Conservation (phyloP, 2,888 invertebrate species). For the Hymenopus coronatus region DNA sequence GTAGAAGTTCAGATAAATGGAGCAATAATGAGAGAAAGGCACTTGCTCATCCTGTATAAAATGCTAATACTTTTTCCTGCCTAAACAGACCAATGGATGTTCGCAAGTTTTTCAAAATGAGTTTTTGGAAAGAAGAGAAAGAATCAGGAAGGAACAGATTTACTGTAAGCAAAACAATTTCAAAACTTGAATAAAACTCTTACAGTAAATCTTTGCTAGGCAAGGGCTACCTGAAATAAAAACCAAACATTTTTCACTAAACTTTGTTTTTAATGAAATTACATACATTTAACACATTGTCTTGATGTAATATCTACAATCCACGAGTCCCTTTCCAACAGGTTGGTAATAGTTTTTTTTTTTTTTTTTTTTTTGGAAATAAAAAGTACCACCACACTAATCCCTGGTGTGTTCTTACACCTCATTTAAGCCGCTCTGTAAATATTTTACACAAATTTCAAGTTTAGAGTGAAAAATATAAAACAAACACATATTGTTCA, state of each 20-base stretch:
- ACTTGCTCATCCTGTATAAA: no score
- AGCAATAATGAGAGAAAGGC: no score
- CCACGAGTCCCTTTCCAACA: not conserved
- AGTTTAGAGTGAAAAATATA: not conserved
- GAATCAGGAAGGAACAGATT: not conserved
- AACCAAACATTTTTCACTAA: not conserved
- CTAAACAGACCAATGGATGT: not conserved
- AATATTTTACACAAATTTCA: not conserved
- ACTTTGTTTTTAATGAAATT: constrained; percentile 19
- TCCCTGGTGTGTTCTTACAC: not conserved
- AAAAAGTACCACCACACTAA: constrained; percentile 7
- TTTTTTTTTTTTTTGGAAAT: not conserved
- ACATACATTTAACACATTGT: constrained; percentile 24
- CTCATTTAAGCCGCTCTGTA: not conserved
- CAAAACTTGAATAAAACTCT: not conserved
- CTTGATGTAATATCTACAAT: constrained; percentile 11
- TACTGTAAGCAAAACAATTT: not conserved
- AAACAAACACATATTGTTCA: not conserved
- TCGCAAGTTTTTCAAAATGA: not conserved
- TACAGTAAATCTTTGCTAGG: not conserved
- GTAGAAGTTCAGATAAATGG: no score
- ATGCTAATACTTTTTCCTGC: not conserved
- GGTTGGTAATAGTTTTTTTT: not conserved
- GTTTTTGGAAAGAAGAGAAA: not conserved
- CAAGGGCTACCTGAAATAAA: not conserved